Evolutionary conservation across 2,888 invertebrate species (phyloP).

Genomic region (Dimorphilus gyrociliatus): DNA sequence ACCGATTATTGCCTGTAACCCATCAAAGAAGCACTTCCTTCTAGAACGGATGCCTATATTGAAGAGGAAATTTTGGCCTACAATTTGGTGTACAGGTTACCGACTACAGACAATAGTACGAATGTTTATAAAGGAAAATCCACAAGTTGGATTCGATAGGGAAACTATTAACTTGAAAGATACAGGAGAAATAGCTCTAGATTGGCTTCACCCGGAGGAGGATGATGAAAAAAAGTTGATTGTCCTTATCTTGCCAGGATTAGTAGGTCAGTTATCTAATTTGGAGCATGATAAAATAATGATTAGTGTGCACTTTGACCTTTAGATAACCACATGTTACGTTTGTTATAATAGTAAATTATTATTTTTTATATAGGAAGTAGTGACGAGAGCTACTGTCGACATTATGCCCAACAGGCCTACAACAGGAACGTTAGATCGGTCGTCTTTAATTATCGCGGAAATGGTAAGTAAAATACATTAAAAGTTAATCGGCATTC

Average conservation of each 20-base stretch:
- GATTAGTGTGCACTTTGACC: too few relatives aligned
- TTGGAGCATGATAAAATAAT: too few relatives aligned
- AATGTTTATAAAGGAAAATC: conserved; percentile 16
- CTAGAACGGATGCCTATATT: conserved; percentile 19
- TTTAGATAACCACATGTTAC: too few relatives aligned
- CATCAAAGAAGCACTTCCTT: conserved; percentile 17
- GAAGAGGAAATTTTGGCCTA: conserved; percentile 26
- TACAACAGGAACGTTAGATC: conserved; percentile 14
- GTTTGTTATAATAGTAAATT: conserved; percentile 2
- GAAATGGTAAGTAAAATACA: conserved; percentile 26
- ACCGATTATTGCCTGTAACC: conserved; percentile 19
- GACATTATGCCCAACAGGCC: conserved; percentile 21
- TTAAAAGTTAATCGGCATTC: conserved; percentile 1
- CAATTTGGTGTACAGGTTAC: conserved; percentile 31
- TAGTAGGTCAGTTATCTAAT: conserved; percentile 20
- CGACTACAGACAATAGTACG: conserved; percentile 25
- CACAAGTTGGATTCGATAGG: conserved; percentile 19
- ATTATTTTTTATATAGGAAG: conserved; percentile 16
- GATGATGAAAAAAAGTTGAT: conserved; percentile 16
- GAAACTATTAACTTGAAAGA: too few relatives aligned
- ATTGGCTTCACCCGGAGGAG: conserved; percentile 16
- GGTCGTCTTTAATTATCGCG: conserved; percentile 35
- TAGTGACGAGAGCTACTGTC: conserved; percentile 24
- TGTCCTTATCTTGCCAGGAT: conserved; percentile 27
- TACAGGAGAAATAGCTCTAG: neutral